Base-by-base conservation (phyloP, 2,888 invertebrate species). In the Sycophila texana region DNA sequence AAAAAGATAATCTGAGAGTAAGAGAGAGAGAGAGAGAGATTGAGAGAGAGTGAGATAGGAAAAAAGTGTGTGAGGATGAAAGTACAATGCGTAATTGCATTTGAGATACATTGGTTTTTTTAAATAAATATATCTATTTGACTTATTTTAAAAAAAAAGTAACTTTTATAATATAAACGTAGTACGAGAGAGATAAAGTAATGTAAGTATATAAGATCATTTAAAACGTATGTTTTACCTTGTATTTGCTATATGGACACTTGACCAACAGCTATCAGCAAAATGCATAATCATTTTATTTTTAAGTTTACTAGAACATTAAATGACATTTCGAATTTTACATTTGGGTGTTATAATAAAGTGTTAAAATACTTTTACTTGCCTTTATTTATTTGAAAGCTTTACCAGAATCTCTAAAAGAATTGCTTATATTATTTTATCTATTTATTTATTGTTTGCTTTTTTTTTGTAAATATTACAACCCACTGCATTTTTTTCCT, bases 81-180 rank as follows among this genome's bases (percentile, higher is more conserved):
- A 83, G 74, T 82, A 82, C 81, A 83, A 84, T 83, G 86, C 86
- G 84, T 85, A 84, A 86, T 70, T 86, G 85, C 86, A 84, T 86
- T 84, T 83, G 79, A 87, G 86, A 88, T 87, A 88, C 86, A 88
- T 84, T 88, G 87, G 84, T 89, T 89, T 79, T 75, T 89, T 89
- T 88, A 84, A 88, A 89, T 88, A 87, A 88, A 88, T 87, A 75
- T 76, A 88, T 88, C 88, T 89, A 88, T 88, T 89, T 89, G 87
- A 88, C 86, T 86, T 80, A 77, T 77, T 76, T 79, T 72, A 72
- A 26, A 79, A 66, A 79, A 66, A 78, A 39, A 72, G 51, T 72
- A 71, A 66, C 65, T 72, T 79, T 75, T 72, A 79, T 76, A 79
- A 75, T 71, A 79, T 71, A 79, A 74, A 53, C 13, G 49, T 72